phyloP scores from a whole-genome alignment of 23 tunicate genomes.

The Styela clava region DNA sequence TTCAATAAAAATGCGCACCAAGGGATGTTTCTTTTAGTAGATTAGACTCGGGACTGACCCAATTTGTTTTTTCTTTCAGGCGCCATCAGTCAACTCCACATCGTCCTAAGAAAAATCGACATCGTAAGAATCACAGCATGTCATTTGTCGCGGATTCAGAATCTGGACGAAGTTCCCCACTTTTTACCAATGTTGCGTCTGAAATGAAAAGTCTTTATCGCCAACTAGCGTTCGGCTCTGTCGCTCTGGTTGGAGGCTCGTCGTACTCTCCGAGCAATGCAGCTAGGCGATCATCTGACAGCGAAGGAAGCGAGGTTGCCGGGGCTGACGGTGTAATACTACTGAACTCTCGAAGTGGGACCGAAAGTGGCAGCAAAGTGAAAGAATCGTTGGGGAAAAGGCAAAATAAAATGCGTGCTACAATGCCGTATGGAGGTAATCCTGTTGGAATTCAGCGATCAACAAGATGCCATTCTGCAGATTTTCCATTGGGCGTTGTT shows the following conservation, averaged over 20 bases:
- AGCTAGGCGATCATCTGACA: not conserved
- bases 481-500: slow-evolving; percentile 7
- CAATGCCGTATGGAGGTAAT: not conserved
- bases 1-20: no score
- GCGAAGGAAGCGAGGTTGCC: slow-evolving; percentile 19
- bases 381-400: not conserved
- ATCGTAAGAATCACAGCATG: slow-evolving; percentile 26
- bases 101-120: slow-evolving; percentile 10
- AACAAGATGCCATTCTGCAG: slow-evolving; percentile 25
- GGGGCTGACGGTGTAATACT: slow-evolving; percentile 5
- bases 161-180: slow-evolving; percentile 32
- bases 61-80: no score
- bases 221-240: slow-evolving; percentile 47
- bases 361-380: not conserved
- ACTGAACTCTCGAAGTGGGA: slow-evolving; percentile 1
- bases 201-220: slow-evolving; percentile 55
- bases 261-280: slow-evolving; percentile 19
- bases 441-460: not conserved
- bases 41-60: no score
- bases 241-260: slow-evolving; percentile 11
- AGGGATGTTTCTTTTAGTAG: no score
- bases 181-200: slow-evolving; percentile 20
- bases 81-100: slow-evolving; percentile 15
- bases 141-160: slow-evolving; percentile 13
- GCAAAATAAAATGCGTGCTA: not conserved